These are phyloP conservation scores for Cephus pygmeus DNA, from an alignment of 2,888 invertebrate genomes.

Conservation along the genomic window DNA sequence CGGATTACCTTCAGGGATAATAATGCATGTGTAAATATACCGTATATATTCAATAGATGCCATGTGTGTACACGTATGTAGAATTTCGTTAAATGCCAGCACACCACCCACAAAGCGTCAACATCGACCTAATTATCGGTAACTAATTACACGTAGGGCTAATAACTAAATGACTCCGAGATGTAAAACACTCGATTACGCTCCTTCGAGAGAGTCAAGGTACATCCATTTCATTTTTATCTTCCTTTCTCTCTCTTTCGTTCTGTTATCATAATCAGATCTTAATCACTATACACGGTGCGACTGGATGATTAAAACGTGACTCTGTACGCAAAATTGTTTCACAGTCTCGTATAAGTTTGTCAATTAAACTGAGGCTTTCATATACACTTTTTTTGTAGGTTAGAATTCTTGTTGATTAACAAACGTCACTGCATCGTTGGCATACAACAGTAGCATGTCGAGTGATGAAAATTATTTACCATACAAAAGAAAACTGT, in stretches of 20 bases:
- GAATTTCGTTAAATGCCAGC: conserved; percentile 16
- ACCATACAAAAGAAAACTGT: background rate
- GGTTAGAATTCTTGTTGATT: background rate
- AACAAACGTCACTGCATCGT: background rate
- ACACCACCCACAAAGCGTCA: conserved; percentile 19
- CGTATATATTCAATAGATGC: background rate
- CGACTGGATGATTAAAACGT: background rate
- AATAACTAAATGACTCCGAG: background rate
- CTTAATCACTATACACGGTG: background rate
- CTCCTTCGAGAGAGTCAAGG: background rate
- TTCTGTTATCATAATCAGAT: background rate
- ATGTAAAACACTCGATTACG: background rate
- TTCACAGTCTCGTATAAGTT: background rate
- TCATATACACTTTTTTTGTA: background rate
- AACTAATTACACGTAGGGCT: conserved; percentile 1
- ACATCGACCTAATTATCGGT: conserved; percentile 13
- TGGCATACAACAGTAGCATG: background rate
- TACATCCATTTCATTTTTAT: background rate
- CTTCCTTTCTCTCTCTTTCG: background rate
- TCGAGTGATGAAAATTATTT: background rate
- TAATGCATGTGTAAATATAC: conserved; percentile 1
- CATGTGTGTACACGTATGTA: conserved; percentile 9
- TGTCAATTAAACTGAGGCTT: background rate
- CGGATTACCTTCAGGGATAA: conserved; percentile 2
- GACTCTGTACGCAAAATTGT: background rate